A percentile compares a stretch with the other conserved stretches of the same genome.
These are phyloP conservation scores for Pseudobourletiella spinata DNA, from an alignment of 1,140 invertebrate species.

Conservation along the genomic window DNA sequence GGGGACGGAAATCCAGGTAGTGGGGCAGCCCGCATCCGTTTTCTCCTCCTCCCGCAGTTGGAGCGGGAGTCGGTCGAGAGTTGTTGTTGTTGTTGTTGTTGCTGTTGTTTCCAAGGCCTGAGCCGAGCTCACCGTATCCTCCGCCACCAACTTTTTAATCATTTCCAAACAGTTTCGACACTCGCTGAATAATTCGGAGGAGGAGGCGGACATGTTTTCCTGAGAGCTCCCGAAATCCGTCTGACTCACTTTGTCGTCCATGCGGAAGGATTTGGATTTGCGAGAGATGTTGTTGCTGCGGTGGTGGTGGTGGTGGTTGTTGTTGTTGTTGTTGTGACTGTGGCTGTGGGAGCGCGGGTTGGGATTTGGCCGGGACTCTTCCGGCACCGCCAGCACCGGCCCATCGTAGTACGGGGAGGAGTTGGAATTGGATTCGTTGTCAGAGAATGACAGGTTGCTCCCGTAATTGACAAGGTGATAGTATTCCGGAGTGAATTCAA, in stretches of 20 bases:
- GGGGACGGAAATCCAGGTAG: constrained; percentile 32
- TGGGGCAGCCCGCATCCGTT: constrained; percentile 16
- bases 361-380: not conserved
- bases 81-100: not conserved
- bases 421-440: constrained; percentile 20
- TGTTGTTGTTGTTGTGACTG: not conserved
- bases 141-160: constrained; percentile 29
- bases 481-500: constrained; percentile 34
- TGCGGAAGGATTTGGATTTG: constrained; percentile 8
- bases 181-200: constrained; percentile 31
- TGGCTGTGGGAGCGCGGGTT: not conserved
- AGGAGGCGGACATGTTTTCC: constrained; percentile 32
- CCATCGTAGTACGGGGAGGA: constrained; percentile 5
- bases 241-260: constrained; percentile 35
- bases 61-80: constrained; percentile 1
- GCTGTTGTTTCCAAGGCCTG: not conserved
- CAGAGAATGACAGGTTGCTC: constrained; percentile 27
- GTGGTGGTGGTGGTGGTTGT: not conserved
- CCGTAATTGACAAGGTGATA: constrained; percentile 35
- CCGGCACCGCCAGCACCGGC: not conserved
- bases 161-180: constrained; percentile 34
- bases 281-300: not conserved
- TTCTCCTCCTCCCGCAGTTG: constrained; percentile 5
- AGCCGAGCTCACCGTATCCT: not conserved
- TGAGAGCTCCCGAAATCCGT: constrained; percentile 31